Evolutionary conservation across 1,140 invertebrate genomes (phyloP), one percentile per base, ranked within the genome.

Genomic region (Drosophila lowei): DNA sequence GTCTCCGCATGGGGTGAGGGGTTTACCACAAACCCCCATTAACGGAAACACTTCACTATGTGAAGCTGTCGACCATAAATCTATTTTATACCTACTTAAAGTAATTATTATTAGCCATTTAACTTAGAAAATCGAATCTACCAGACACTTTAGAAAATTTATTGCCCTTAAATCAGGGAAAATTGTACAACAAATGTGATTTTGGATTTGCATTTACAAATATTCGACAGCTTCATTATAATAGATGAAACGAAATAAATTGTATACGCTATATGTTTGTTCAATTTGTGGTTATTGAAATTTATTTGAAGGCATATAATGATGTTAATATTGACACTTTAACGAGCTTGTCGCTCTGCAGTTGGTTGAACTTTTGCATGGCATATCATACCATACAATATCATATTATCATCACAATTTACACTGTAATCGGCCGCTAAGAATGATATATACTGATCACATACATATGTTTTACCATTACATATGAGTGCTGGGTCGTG

Each of bases 261-360:
- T 72, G 8, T 15, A 30, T 72, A 72, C 58, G 21, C 13, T 18
- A 53, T 55, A 47, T 68, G 60, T 47, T 53, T 65, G 50, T 68
- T 63, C 46, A 47, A 15, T 38, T 47, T 21, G 0, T 50, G 58
- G 58, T 49, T 84, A 73, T 67, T 64, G 59, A 57, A 61, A 63
- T 63, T 52, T 43, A 68, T 64, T 68, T 60, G 52, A 46, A 25
- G 44, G 43, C 47, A 74, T 46, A 64, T 59, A 56, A 74, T 77
- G 73, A 66, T 80, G 77, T 77, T 18, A 77, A 80, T 85, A 85
- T 85, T 86, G 81, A 80, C 81, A 85, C 68, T 77, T 86, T 80
- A 77, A 76, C 62, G 54, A 54, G 47, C 42, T 11, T 23, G 34
- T 54, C 47, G 53, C 43, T 38, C 49, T 42, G 53, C 56, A 75